A percentile compares a stretch with the other conserved stretches of the same genome.
Conservation (phyloP, 2,797 vertebrate genomes). For the Urophycis tenuis region DNA sequence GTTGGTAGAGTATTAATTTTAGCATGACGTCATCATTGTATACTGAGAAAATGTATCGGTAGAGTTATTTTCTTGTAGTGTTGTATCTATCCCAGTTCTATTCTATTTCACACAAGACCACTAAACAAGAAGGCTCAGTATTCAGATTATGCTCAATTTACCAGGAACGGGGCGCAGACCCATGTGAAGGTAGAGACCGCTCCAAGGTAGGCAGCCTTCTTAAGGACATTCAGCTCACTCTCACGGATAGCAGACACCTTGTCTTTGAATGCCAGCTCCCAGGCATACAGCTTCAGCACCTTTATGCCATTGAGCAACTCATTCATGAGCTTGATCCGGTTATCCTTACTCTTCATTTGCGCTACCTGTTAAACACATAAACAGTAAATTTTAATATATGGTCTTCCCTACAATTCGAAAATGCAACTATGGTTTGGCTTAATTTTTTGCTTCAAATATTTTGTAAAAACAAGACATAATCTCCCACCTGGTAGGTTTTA, state of each 20-base stretch:
- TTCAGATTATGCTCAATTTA: conserved; percentile 61
- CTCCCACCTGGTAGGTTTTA: conserved; percentile 89
- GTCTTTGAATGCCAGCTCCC: conserved; percentile 92
- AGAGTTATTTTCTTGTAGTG: too few species aligned
- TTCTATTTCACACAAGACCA: too few species aligned
- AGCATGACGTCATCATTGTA: too few species aligned
- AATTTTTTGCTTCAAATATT: background rate
- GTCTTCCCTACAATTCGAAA: background rate
- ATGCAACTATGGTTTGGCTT: too few species aligned
- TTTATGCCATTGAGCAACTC: conserved; percentile 95
- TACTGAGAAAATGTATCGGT: too few species aligned
- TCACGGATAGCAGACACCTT: conserved; percentile 86
- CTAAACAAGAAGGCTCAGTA: background rate
- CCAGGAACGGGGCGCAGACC: conserved; percentile 96
- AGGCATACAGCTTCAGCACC: conserved; percentile 94
- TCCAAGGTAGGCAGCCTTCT: conserved; percentile 84
- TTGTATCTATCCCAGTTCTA: too few species aligned
- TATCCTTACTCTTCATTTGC: conserved; percentile 98
- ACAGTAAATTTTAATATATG: background rate
- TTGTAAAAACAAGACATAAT: background rate
- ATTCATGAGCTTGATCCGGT: conserved; percentile 94
- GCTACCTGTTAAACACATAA: conserved; percentile 72
- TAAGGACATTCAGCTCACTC: conserved; percentile 85
- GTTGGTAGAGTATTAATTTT: too few species aligned
- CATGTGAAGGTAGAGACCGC: conserved; percentile 93